phyloP scores from a whole-genome alignment of 2,797 vertebrate genomes.

The Manis javanica region DNA sequence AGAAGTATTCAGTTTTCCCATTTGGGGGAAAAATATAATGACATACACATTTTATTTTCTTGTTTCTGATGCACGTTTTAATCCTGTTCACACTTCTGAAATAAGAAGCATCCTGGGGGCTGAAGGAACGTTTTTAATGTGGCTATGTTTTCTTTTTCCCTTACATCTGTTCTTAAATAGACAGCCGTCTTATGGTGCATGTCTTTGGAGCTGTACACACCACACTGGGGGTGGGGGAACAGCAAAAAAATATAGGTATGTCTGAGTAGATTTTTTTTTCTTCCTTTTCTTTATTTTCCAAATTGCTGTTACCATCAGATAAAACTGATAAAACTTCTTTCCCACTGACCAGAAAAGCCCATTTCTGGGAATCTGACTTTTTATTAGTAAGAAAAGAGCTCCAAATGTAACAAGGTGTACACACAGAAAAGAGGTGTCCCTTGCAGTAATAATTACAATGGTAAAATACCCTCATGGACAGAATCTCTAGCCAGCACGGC shows the following conservation, averaged over 20 bases:
- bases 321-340: not conserved
- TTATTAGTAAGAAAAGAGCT: not conserved
- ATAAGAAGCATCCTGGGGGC: not conserved
- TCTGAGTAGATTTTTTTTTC: not conserved
- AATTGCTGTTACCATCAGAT: not conserved
- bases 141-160: not conserved
- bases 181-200: fast-evolving
- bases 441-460: fast-evolving
- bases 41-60: fast-evolving
- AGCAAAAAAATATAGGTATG: not conserved
- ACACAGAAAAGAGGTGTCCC: not conserved
- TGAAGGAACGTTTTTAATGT: fast-evolving
- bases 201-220: not conserved
- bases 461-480: not conserved
- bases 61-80: not conserved
- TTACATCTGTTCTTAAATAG: not conserved
- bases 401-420: not conserved
- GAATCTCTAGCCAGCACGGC: fast-evolving
- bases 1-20: fast-evolving
- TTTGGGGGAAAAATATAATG: fast-evolving
- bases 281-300: not conserved
- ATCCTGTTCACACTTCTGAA: not conserved
- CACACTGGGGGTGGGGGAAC: fast-evolving
- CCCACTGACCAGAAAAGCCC: not conserved
- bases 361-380: not conserved